Conservation (phyloP, 2,888 invertebrate species). For the Bruchidius siliquastri region DNA sequence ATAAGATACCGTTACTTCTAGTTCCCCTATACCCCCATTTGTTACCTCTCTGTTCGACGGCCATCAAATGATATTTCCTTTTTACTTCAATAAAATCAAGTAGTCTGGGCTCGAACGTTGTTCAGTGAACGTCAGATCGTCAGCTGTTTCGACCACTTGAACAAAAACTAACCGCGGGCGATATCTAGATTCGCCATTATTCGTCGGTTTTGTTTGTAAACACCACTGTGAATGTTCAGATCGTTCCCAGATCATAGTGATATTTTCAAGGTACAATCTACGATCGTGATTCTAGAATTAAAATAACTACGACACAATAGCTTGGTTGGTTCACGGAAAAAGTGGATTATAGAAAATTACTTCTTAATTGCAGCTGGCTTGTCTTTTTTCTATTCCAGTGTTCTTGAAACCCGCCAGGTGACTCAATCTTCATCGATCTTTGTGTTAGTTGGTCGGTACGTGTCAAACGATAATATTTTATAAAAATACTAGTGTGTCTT, state of each 20-base stretch:
- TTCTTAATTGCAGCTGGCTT: neutral
- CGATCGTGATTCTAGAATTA: neutral
- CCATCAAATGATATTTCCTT: slow-evolving; percentile 13
- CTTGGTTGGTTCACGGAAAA: neutral
- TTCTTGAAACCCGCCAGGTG: neutral
- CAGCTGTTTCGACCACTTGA: neutral
- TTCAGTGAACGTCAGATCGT: slow-evolving; percentile 4
- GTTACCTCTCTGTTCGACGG: slow-evolving; percentile 6
- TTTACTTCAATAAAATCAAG: slow-evolving; percentile 5
- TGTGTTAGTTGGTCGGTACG: neutral
- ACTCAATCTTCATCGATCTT: neutral
- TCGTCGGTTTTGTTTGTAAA: neutral
- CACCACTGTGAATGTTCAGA: neutral
- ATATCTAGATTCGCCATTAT: neutral
- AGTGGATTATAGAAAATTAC: neutral
- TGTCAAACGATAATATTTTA: neutral
- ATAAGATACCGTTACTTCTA: too few species aligned
- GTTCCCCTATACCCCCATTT: neutral
- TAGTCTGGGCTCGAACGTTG: slow-evolving; percentile 9
- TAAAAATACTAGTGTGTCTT: neutral
- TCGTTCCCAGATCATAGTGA: neutral
- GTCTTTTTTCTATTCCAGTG: neutral
- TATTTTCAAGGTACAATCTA: neutral
- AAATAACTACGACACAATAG: neutral
- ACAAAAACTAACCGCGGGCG: neutral